phyloP scores from a whole-genome alignment of 1,140 invertebrate species.

The Leptestheria dahalacensis region DNA sequence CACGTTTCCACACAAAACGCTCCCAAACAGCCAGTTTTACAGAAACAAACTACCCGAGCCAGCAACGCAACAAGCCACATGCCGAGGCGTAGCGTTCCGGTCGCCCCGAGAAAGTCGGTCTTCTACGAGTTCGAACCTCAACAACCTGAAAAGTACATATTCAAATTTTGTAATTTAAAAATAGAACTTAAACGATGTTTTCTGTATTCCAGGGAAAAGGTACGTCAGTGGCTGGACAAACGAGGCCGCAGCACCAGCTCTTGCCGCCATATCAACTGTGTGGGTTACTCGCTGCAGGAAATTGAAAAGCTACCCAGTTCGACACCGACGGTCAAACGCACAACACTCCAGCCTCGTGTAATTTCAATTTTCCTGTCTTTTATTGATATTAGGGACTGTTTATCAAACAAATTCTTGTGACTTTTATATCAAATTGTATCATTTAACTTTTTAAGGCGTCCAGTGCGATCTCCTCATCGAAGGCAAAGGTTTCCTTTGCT shows the following conservation, averaged over 20 bases:
- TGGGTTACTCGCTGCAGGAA: background rate
- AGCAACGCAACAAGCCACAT: background rate
- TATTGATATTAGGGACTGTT: background rate
- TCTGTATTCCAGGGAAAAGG: background rate
- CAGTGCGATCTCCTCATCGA: background rate
- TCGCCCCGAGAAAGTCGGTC: background rate
- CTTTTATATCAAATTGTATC: background rate
- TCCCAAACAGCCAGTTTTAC: too few species aligned
- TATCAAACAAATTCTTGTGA: background rate
- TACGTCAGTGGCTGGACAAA: background rate
- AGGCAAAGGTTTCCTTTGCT: too few species aligned
- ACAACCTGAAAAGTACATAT: background rate
- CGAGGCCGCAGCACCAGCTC: background rate
- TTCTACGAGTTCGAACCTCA: background rate
- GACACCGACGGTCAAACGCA: background rate
- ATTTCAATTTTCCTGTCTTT: background rate
- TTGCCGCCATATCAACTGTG: background rate
- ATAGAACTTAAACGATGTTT: too few species aligned
- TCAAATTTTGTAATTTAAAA: too few species aligned
- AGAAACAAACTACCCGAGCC: too few species aligned
- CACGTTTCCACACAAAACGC: too few species aligned
- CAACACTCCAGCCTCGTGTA: background rate
- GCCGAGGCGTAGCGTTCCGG: background rate
- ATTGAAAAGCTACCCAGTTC: background rate
- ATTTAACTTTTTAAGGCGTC: background rate